Conservation (phyloP, 2,797 vertebrate species). For the Forpus xanthops region DNA sequence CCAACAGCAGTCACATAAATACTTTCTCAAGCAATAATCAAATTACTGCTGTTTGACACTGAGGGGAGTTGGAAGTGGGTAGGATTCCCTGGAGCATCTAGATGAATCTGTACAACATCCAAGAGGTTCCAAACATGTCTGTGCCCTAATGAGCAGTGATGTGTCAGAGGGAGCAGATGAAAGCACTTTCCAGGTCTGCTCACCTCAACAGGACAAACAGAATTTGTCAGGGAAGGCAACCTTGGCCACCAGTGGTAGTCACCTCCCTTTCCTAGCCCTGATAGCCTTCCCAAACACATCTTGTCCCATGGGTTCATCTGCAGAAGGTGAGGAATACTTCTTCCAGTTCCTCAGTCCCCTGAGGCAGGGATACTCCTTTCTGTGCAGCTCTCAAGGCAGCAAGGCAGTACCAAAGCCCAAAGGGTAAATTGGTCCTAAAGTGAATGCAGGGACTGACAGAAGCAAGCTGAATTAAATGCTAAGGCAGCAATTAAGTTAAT, state of each 20-base stretch:
- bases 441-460: fast-evolving
- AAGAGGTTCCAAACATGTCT: background rate
- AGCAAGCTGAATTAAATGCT: background rate
- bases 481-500: background rate
- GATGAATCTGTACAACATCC: background rate
- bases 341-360: background rate
- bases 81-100: background rate
- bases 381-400: fast-evolving
- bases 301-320: background rate
- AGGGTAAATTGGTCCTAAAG: background rate
- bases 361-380: background rate
- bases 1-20: background rate
- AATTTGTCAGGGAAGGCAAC: background rate
- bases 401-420: background rate
- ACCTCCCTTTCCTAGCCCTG: background rate
- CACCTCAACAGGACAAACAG: background rate
- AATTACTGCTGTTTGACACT: background rate
- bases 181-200: background rate
- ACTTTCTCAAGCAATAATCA: background rate
- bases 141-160: background rate
- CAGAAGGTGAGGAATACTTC: fast-evolving
- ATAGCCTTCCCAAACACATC: fast-evolving
- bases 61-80: background rate
- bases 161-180: background rate
- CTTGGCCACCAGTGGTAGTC: fast-evolving